Conservation (phyloP, 2,113 vertebrate genomes). For the Mesembrinibis cayennensis region DNA sequence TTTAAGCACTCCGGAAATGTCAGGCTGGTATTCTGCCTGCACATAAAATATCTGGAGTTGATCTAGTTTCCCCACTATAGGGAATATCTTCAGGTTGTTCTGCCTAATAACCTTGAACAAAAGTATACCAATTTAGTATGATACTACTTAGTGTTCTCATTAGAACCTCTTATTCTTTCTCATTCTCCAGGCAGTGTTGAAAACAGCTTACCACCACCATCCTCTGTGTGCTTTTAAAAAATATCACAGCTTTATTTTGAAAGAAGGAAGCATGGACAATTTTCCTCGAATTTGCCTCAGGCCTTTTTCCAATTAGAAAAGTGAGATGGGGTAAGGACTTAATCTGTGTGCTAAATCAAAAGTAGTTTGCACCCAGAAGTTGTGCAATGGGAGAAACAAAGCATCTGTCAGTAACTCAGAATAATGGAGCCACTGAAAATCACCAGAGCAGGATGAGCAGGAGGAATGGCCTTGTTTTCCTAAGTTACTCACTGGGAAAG, state of each 20-base stretch:
- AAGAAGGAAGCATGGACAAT: not conserved
- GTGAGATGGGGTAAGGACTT: not conserved
- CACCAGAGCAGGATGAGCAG: not conserved
- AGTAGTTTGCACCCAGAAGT: not conserved
- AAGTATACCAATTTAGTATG: not conserved
- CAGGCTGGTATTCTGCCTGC: not conserved
- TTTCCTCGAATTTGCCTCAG: not conserved
- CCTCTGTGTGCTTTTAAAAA: not conserved
- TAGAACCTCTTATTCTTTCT: not conserved
- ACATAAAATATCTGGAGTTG: not conserved
- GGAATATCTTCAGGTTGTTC: not conserved
- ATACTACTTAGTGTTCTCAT: not conserved
- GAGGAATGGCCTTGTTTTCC: slow-evolving; percentile 19
- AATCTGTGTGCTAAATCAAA: not conserved
- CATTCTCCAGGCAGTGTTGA: not conserved
- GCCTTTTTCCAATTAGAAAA: not conserved
- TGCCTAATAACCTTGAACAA: not conserved
- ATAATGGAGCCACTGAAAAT: not conserved
- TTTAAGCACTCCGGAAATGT: not conserved
- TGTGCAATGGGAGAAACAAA: not conserved
- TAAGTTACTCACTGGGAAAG: not conserved
- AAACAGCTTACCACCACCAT: not conserved
- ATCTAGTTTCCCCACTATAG: not conserved
- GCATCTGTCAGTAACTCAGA: not conserved
- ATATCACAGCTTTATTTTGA: not conserved